Conservation (phyloP, 2,888 invertebrate genomes). For the Papilio demoleus region DNA sequence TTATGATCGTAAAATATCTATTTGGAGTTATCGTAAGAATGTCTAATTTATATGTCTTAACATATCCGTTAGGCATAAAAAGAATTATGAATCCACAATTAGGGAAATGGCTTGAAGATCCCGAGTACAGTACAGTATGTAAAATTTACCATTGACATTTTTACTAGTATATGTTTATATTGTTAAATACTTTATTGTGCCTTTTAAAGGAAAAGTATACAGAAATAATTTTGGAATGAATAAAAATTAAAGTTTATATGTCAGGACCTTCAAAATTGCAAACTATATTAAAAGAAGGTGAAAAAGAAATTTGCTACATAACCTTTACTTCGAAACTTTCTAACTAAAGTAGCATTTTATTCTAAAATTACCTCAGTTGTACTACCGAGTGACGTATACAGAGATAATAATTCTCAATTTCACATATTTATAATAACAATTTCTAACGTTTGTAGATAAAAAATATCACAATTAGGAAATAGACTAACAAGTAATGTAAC, state of each 20-base stretch:
- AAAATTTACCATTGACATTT: no score
- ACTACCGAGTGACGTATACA: not conserved
- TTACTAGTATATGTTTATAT: no score
- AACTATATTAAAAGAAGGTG: slow-evolving; percentile 1
- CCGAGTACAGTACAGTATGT: no score
- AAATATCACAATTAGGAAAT: no score
- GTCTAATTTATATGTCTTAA: not conserved
- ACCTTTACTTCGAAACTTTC: slow-evolving; percentile 20
- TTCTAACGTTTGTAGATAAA: not conserved
- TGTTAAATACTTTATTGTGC: no score
- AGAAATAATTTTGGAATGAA: not conserved
- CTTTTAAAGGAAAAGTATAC: no score
- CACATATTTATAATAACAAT: no score
- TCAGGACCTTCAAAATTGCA: not conserved
- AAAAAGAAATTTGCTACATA: not conserved
- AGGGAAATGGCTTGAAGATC: no score
- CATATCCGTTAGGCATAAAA: not conserved
- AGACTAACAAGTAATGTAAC: no score
- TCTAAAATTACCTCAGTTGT: not conserved
- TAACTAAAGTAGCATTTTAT: slow-evolving; percentile 1
- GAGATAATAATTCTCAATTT: not conserved
- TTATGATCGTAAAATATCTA: not conserved
- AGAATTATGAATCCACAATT: no score
- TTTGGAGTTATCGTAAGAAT: not conserved
- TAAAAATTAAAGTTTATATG: not conserved